Percentiles rank a stretch among this genome's conserved stretches.
These are phyloP conservation scores for Columbina picui DNA, from an alignment of 2,113 vertebrate genomes.

Conservation along the genomic window DNA sequence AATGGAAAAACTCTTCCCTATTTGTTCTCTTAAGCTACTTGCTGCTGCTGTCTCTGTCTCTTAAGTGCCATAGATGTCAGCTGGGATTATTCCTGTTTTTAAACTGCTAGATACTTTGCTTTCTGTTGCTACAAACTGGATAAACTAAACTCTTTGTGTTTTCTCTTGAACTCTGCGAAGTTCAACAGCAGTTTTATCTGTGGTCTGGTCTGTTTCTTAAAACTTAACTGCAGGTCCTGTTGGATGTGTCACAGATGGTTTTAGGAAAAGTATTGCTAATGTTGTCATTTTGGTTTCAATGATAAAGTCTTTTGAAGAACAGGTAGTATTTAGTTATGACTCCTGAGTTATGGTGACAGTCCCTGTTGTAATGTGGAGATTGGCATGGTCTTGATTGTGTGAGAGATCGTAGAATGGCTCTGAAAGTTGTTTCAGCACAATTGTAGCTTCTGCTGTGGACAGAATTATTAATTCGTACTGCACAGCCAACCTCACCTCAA, in stretches of 20 bases:
- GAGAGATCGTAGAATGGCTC: neutral
- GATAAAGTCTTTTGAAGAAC: neutral
- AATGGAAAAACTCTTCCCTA: neutral
- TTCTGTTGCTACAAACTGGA: neutral
- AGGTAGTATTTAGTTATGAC: neutral
- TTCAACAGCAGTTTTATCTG: neutral
- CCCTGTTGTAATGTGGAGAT: neutral
- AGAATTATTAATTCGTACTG: neutral
- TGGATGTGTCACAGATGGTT: neutral
- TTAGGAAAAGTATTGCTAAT: neutral
- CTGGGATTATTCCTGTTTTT: slow-evolving; percentile 5
- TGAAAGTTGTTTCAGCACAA: neutral
- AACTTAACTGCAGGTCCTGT: neutral
- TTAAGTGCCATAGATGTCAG: neutral
- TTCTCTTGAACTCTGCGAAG: neutral
- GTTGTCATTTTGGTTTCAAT: neutral
- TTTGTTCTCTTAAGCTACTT: neutral
- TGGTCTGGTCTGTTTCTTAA: neutral
- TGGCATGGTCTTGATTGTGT: neutral
- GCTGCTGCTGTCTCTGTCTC: neutral
- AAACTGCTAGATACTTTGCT: neutral
- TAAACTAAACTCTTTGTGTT: neutral
- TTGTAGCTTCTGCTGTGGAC: neutral
- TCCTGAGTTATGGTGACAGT: neutral
- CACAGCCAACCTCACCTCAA: neutral